Evolutionary conservation across 2,888 invertebrate species (phyloP), one percentile per base, ranked within the genome.

Genomic region (Bombylius discolor): DNA sequence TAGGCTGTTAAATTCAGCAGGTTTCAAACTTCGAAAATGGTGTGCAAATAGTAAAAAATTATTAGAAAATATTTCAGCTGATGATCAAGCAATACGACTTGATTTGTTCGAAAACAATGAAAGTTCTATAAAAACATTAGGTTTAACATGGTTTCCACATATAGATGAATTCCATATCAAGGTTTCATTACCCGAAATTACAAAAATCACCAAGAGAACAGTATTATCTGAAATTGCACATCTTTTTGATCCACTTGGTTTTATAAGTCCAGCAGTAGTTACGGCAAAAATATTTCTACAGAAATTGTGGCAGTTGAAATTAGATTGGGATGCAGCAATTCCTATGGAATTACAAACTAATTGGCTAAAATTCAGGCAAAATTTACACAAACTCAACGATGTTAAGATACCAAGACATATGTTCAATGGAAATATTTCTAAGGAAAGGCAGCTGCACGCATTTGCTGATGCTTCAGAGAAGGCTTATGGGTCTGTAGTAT

Each of bases 281-380:
- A 57, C 44, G 14, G 59, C 55, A 31, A 59, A 62, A 14, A 53
- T 58, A 31, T 55, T 59, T 4, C 11, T 62, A 44, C 62, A 59
- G 47, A 44, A 59, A 34, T 31, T 60, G 9, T 61, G 58, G 59
- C 31, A 32, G 39, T 42, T 57, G 8, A 51, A 49, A 36, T 34
- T 33, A 14, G 34, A 34, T 49, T 49, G 49, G 49, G 49, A 49
- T 34, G 34, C 9, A 49, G 33, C 49, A n/a, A 36, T 34, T 34
- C 34, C 34, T 34, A 34, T 34, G 34, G 34, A 34, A 7, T 6
- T 34, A 5, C 34, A 34, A n/a, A n/a, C n/a, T n/a, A n/a, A n/a
- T n/a, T n/a, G n/a, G n/a, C n/a, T n/a, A n/a, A n/a, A n/a, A n/a
- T n/a, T n/a, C n/a, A n/a, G n/a, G n/a, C n/a, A n/a, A n/a, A n/a